Base-by-base conservation (phyloP, 2,113 vertebrate species). In the Rhizomys pruinosus region DNA sequence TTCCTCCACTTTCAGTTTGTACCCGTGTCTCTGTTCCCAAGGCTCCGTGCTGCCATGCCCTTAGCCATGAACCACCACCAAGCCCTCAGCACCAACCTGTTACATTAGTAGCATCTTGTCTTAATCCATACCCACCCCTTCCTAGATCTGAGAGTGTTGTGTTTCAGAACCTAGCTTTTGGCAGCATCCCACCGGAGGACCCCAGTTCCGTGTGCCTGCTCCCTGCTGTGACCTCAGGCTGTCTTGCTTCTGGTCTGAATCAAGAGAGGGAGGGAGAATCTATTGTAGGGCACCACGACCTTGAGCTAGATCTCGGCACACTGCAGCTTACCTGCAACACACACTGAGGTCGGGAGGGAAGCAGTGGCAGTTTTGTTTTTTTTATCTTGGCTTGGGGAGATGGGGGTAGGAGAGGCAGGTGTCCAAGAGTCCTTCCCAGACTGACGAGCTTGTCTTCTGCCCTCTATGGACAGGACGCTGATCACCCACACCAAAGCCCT, bases 401-500 rank as follows among this genome's bases (percentile, higher is more conserved):
- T n/a, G 29, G 66, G 63, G 64, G 87, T 73, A 39, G 73, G 7
- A 37, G 66, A 89, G 59, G 47, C 16, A 23, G 72, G 37, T 44
- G 7, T n/a, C 11, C 10, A 15, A 16, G 42, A 76, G 23, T 27
- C 22, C 90, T 87, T 52, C 64, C 74, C 19, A 0, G 3, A 42
- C 88, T 95, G 93, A 87, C 34, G 5, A 94, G 90, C 9, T 76
- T 93, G 78, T 93, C 97, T 97, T 97, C 95, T 97, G 92, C 97
- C 77, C 69, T 52, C 76, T 57, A 34, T 93, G 85, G 95, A 97
- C 97, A 99, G 99, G 98, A 99, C 98, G 5, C 72, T 99, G 97
- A 99, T 99, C 90, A 76, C 97, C 84, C 98, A 99, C 87, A 99
- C 99, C 90, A 99, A 98, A 97, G 97, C 97, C 90, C 96, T 99